phyloP scores from a whole-genome alignment of 2,888 invertebrate species.

The Apotomis betuletana region DNA sequence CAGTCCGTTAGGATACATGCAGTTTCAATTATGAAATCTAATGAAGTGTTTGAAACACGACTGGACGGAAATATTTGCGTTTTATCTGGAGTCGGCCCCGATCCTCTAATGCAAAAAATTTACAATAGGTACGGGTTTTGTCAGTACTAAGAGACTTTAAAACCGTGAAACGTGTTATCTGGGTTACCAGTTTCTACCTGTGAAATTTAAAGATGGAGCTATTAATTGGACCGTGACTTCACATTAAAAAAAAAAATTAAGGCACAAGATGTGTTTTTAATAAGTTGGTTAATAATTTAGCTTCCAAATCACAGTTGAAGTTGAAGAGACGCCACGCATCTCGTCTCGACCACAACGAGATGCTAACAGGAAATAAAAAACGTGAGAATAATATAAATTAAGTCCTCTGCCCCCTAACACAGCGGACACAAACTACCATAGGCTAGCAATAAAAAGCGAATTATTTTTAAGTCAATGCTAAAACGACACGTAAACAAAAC shows the following conservation, averaged over 20 bases:
- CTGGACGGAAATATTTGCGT: not conserved
- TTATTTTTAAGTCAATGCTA: too few species aligned
- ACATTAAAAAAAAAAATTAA: constrained; percentile 17
- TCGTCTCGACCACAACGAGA: constrained; percentile 51
- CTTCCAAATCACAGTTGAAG: constrained; percentile 33
- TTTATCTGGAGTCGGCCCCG: not conserved
- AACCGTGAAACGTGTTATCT: not conserved
- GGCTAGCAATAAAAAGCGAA: not conserved
- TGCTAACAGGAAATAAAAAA: constrained; percentile 77
- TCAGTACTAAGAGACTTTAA: not conserved
- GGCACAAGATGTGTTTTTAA: constrained; percentile 19
- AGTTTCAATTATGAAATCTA: too few species aligned
- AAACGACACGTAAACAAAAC: too few species aligned
- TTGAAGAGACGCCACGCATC: constrained; percentile 37
- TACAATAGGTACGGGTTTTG: not conserved
- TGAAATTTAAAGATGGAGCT: constrained; percentile 4
- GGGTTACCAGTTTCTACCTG: constrained; percentile 15
- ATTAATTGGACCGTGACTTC: constrained; percentile 20
- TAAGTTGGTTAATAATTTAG: constrained; percentile 35
- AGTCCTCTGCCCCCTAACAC: constrained; percentile 49
- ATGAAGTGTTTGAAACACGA: too few species aligned
- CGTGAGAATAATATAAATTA: constrained; percentile 82
- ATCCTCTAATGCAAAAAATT: not conserved
- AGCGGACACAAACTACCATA: constrained; percentile 21
- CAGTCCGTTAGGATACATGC: too few species aligned